Evolutionary conservation across 2,797 vertebrate genomes (phyloP).

Genomic region (Chaetophractus vellerosus): DNA sequence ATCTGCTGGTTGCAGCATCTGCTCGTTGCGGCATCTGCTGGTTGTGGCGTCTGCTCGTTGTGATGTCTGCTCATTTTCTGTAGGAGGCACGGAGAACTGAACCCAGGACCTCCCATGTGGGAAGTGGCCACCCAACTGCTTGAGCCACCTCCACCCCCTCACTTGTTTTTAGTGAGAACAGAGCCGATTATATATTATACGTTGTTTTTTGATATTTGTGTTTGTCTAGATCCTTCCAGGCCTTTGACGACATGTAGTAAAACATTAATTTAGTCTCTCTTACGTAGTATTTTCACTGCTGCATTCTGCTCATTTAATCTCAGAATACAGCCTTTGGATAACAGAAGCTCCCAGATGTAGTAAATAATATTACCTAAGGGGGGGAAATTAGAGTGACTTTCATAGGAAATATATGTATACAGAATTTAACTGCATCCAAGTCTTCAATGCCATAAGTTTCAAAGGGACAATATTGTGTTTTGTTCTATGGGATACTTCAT

Average conservation of each 20-base stretch:
- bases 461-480: neutral
- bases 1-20: too few species aligned
- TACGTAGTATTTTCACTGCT: neutral
- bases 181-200: neutral
- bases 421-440: conserved; percentile 6
- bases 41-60: too few species aligned
- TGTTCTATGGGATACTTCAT: neutral
- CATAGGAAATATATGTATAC: neutral
- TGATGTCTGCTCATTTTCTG: too few species aligned
- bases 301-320: neutral
- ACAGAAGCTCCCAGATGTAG: neutral
- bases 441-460: conserved; percentile 5
- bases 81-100: too few species aligned
- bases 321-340: neutral
- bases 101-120: too few species aligned
- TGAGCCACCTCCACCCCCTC: too few species aligned
- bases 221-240: neutral
- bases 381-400: neutral
- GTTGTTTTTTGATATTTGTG: conserved; percentile 17
- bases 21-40: too few species aligned
- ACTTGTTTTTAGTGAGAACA: neutral
- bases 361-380: conserved; percentile 9
- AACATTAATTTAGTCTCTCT: neutral
- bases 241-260: neutral
- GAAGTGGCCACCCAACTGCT: too few species aligned